Base-by-base conservation (phyloP, 2,888 invertebrate genomes). In the Sinhomidia bicolor region DNA sequence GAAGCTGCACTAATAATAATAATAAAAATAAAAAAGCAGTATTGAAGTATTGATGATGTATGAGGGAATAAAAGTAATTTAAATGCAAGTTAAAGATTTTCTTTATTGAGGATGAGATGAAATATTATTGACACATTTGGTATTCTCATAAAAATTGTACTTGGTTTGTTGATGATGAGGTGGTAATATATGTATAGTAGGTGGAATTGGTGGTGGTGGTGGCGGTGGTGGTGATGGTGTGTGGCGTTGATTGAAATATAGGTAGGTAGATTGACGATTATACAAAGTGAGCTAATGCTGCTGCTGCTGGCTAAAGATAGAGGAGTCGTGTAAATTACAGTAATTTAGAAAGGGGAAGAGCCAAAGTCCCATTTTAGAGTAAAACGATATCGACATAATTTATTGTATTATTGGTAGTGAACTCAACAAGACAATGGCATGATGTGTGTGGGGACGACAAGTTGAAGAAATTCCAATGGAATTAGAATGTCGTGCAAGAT, bases 101-200 rank as follows among this genome's bases (percentile, higher is more conserved):
- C 10, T 51, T 51, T 51, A 51, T 9, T n/a, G 51, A 5, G n/a
- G 51, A 51, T 51, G 26, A n/a, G 20, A 20, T 54, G 54, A 12
- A n/a, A n/a, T n/a, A n/a, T 60, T 60, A 60, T 60, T 60, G 60
- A 60, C 60, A 60, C 60, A 60, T 60, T 23, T 60, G 26, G 7
- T 60, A 60, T 9, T 60, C 23, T 9, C 26, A 60, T 60, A 9
- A 10, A 9, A 2, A 10, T 60, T 26, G 60, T 20, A 20, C 51
- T 9, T n/a, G n/a, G 51, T 51, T 6, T 6, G n/a, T n/a, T 4
- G 54, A 5, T 54, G n/a, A n/a, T 54, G 17, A 7, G 1, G 4
- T 54, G 6, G 54, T 17, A 14, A 54, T 51, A 10, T 3, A 51
- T 51, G n/a, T n/a, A n/a, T n/a, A n/a, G n/a, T n/a, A n/a, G n/a